phyloP scores from a whole-genome alignment of 2,797 vertebrate genomes.

The Lagodon rhomboides region DNA sequence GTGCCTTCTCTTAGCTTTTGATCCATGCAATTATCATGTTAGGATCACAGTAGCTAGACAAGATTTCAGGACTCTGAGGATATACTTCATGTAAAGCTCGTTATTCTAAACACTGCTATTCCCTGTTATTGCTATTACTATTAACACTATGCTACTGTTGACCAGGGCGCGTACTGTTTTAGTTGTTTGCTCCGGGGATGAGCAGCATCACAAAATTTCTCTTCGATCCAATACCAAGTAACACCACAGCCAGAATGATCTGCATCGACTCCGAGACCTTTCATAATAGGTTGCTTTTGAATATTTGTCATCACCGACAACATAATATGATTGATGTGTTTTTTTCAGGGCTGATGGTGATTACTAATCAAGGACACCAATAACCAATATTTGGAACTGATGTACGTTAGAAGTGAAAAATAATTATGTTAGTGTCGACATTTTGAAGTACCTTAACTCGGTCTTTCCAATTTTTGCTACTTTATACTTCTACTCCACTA shows the following conservation, averaged over 20 bases:
- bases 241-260: constrained; percentile 12
- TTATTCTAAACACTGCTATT: neutral
- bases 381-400: too few species aligned
- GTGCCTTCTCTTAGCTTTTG: constrained; percentile 54
- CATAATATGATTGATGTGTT: neutral
- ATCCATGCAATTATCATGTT: constrained; percentile 56
- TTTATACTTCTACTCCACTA: too few species aligned
- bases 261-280: constrained; percentile 13
- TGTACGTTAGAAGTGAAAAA: too few species aligned
- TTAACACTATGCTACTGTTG: neutral
- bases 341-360: too few species aligned
- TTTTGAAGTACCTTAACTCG: too few species aligned
- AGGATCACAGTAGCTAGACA: constrained; percentile 27
- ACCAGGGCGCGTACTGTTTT: neutral
- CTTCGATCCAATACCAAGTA: neutral
- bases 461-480: too few species aligned
- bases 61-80: neutral
- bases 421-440: too few species aligned
- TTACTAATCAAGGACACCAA: too few species aligned
- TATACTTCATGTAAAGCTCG: neutral
- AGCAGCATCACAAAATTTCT: neutral
- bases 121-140: neutral
- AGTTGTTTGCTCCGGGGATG: neutral
- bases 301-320: neutral
- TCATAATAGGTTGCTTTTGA: constrained; percentile 9